These are phyloP conservation scores for Cherax quadricarinatus DNA, from an alignment of 1,140 invertebrate species.

Conservation along the genomic window DNA sequence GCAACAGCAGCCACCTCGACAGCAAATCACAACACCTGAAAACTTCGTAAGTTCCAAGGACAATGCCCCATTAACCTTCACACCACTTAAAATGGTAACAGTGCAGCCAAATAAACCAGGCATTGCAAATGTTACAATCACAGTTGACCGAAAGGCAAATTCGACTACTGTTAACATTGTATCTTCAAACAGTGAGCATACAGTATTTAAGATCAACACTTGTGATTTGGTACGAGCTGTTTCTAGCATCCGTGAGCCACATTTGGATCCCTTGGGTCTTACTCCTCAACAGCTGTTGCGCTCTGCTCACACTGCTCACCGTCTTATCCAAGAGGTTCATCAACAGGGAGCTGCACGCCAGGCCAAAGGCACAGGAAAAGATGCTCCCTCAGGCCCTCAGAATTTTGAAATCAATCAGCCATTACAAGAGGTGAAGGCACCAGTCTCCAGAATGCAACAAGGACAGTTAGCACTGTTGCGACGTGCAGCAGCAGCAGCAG, in stretches of 20 bases:
- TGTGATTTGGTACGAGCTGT: constrained; percentile 70
- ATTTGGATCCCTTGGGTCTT: constrained; percentile 70
- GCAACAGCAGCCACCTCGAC: constrained; percentile 23
- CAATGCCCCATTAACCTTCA: constrained; percentile 43
- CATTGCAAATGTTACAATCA: constrained; percentile 69
- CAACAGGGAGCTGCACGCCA: constrained; percentile 35
- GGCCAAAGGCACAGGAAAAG: constrained; percentile 33
- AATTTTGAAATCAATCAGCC: constrained; percentile 73
- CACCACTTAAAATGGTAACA: constrained; percentile 57
- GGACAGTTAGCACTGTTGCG: constrained; percentile 57
- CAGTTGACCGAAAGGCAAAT: constrained; percentile 70
- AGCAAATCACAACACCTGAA: constrained; percentile 31
- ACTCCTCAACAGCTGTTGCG: constrained; percentile 66
- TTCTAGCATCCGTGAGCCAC: constrained; percentile 67
- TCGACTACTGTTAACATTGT: constrained; percentile 67
- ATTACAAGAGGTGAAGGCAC: constrained; percentile 67
- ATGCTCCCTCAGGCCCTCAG: constrained; percentile 47
- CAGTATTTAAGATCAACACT: constrained; percentile 72
- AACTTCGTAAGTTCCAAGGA: constrained; percentile 32
- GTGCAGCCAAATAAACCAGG: constrained; percentile 61
- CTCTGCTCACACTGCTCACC: constrained; percentile 68
- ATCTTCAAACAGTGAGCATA: constrained; percentile 71
- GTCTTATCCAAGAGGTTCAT: constrained; percentile 67
- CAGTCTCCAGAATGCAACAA: constrained; percentile 65
- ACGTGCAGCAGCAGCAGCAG: constrained; percentile 27